Conservation (phyloP, 2,888 invertebrate genomes). For the Listrodromus nycthemerus region DNA sequence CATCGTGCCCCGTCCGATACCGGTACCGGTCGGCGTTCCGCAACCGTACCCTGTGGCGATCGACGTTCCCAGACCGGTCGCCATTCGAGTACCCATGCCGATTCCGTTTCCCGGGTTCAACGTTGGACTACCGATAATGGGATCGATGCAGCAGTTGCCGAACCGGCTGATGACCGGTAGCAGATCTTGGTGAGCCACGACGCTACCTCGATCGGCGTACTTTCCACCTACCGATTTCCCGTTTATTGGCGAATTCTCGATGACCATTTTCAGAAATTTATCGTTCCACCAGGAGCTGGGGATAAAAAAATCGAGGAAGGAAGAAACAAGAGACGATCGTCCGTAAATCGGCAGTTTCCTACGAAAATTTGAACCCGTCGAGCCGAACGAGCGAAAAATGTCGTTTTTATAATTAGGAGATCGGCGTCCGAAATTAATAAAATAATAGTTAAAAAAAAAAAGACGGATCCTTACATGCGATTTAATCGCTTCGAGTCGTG, state of each 20-base stretch:
- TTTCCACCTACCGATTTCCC: neutral
- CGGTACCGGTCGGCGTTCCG: slow-evolving; percentile 76
- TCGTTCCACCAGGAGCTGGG: slow-evolving; percentile 17
- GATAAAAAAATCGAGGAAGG: neutral
- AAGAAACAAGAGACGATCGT: neutral
- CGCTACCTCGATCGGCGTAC: neutral
- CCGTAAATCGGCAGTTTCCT: neutral
- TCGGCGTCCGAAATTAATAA: too few relatives aligned
- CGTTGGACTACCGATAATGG: slow-evolving; percentile 42
- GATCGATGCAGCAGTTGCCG: slow-evolving; percentile 42
- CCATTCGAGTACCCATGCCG: slow-evolving; percentile 58
- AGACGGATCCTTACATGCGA: too few relatives aligned
- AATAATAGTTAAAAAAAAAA: too few relatives aligned
- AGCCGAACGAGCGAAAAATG: too few relatives aligned
- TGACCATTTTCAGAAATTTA: slow-evolving; percentile 42
- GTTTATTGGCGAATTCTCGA: neutral
- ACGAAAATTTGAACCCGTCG: too few relatives aligned
- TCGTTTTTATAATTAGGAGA: too few relatives aligned
- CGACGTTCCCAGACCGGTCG: slow-evolving; percentile 44
- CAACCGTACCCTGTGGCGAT: slow-evolving; percentile 70
- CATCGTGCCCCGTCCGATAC: slow-evolving; percentile 77
- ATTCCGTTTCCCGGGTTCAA: slow-evolving; percentile 49
- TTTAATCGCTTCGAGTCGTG: too few relatives aligned
- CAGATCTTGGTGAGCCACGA: slow-evolving; percentile 48
- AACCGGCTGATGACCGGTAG: slow-evolving; percentile 39